Base-by-base conservation (phyloP, 1,140 invertebrate genomes). In the Hermatobates lingyangjiaoensis region DNA sequence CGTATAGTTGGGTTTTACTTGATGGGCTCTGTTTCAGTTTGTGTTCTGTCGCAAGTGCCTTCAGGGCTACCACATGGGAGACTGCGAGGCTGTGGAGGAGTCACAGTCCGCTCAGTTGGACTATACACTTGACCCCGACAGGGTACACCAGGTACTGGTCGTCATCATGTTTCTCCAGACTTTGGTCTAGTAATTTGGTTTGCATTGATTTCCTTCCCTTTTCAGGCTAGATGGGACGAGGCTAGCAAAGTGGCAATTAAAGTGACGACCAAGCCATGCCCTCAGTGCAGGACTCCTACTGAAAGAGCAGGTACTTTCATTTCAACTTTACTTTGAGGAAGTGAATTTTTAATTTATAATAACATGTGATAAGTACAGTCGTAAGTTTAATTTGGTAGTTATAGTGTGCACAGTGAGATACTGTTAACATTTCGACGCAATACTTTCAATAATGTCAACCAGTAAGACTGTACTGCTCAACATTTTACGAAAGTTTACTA, bases 201-300 rank as follows among this genome's bases (percentile, higher is more conserved):
- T n/a, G n/a, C n/a, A n/a, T n/a, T n/a, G n/a, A n/a, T n/a, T n/a
- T n/a, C n/a, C n/a, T n/a, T 40, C 20, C 10, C 5, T 44, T 44
- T 20, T 10, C 40, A 81, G 67, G 78, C 83, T 14, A 72, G 79
- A 60, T 87, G 84, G 81, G 83, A 87, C 49, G 76, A 79, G 61
- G 79, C 79, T 26, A 83, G 73, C 51, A 77, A 75, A 60, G 74
- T 79, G 44, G 76, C 77, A 1, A 88, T 91, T 54, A 76, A 79
- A 67, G 76, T 81, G 51, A 80, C 74, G 4, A 87, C 83, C 12
- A 92, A 91, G 67, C 84, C 85, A 1, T 92, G 88, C 66, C 87
- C 87, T 1, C 80, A 83, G 59, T 92, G 87, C 66, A 71, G 83
- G 57, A 86, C 83, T 12, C 81, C 84, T 30, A 91, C 86, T 2